Conservation (phyloP, 1,140 invertebrate genomes). For the Colletes gigas region DNA sequence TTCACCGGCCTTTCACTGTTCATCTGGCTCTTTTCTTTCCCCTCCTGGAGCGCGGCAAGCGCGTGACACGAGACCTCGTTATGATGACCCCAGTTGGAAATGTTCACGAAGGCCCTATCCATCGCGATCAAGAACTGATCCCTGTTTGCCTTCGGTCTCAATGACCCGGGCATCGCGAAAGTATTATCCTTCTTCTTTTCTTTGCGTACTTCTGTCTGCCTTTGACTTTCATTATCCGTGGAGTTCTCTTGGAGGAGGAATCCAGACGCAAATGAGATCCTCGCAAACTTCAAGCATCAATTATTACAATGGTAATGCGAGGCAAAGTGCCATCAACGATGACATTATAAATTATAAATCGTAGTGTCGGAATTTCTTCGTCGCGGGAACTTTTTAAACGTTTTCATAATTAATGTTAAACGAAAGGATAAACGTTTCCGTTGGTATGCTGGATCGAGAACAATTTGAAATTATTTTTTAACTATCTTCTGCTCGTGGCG, state of each 20-base stretch:
- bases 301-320: background rate
- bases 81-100: slow-evolving; percentile 70
- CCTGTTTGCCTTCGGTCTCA: slow-evolving; percentile 60
- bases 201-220: slow-evolving; percentile 5
- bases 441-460: too few species aligned
- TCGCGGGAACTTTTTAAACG: background rate
- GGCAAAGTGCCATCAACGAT: background rate
- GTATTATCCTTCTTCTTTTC: slow-evolving; percentile 42
- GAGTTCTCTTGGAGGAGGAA: background rate
- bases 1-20: slow-evolving; percentile 3
- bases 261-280: background rate
- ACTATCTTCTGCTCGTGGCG: too few species aligned
- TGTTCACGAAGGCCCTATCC: slow-evolving; percentile 59
- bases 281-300: background rate
- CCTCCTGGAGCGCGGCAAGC: background rate
- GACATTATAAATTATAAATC: background rate
- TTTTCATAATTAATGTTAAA: too few species aligned
- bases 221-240: slow-evolving; percentile 15
- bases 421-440: too few species aligned
- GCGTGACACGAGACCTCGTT: slow-evolving; percentile 70
- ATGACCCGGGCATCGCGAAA: slow-evolving; percentile 56
- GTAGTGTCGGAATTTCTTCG: background rate
- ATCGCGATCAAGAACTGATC: slow-evolving; percentile 60
- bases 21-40: background rate
- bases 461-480: too few species aligned